Conservation (phyloP, 92 coral and sea anemone species). For the Scolanthus callimorphus region DNA sequence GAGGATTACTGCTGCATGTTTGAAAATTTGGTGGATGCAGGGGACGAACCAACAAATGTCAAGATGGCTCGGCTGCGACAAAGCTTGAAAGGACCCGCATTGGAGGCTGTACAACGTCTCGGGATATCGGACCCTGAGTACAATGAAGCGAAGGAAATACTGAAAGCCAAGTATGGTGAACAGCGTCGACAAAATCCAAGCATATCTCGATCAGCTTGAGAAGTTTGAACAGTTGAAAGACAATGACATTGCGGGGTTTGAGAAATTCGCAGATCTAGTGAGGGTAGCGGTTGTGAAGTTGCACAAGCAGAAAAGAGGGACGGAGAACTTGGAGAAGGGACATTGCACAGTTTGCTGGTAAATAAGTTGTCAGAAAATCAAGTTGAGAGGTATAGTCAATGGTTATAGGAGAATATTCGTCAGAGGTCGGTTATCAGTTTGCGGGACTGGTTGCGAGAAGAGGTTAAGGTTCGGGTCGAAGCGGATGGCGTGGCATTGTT, state of each 20-base stretch:
- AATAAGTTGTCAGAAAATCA: constrained; percentile 35
- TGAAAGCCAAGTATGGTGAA: constrained; percentile 43
- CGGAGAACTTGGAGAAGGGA: constrained; percentile 50
- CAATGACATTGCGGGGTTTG: constrained; percentile 28
- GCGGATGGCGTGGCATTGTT: constrained; percentile 23
- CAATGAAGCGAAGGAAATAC: constrained; percentile 52
- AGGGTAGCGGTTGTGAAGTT: constrained; percentile 52
- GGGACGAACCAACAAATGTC: constrained; percentile 32
- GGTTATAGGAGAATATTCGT: constrained; percentile 20
- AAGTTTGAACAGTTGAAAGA: constrained; percentile 20
- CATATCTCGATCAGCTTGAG: constrained; percentile 48
- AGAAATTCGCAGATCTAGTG: constrained; percentile 51
- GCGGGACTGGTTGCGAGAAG: constrained; percentile 49
- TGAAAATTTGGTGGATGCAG: constrained; percentile 42
- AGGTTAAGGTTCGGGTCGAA: constrained; percentile 30
- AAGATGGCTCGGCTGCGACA: constrained; percentile 60
- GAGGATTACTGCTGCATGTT: constrained; percentile 61
- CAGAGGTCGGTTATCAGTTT: constrained; percentile 26
- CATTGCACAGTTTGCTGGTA: constrained; percentile 41
- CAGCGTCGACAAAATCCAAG: constrained; percentile 25
- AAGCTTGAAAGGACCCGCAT: constrained; percentile 41
- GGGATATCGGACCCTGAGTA: constrained; percentile 40
- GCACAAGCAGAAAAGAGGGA: constrained; percentile 52
- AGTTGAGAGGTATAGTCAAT: constrained; percentile 29
- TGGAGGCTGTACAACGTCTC: constrained; percentile 39